Percentiles rank a stretch among this genome's conserved stretches.
Conservation (phyloP, 2,113 vertebrate species). For the Zosterops pallidus region DNA sequence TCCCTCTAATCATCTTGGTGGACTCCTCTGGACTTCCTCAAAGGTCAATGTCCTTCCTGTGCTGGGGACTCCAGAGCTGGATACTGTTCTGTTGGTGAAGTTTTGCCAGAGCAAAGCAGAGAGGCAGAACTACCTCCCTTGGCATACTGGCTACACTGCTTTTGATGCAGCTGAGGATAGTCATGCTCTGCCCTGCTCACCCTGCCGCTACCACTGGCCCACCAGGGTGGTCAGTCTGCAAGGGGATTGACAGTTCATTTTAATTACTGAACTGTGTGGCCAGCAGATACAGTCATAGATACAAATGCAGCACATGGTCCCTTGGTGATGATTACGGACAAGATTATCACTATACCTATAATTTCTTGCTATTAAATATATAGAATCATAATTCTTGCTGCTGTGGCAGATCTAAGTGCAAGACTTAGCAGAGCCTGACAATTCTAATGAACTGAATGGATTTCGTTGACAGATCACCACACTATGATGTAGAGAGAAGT, state of each 20-base stretch:
- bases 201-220: not conserved
- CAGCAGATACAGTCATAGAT: accelerated
- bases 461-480: not conserved
- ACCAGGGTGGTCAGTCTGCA: not conserved
- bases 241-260: not conserved
- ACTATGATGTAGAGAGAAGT: not conserved
- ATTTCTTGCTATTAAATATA: not conserved
- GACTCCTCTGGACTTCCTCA: not conserved
- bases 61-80: not conserved
- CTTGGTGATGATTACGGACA: not conserved
- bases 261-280: not conserved
- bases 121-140: not conserved
- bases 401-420: not conserved
- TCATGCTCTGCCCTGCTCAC: not conserved
- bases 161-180: not conserved
- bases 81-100: not conserved
- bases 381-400: not conserved
- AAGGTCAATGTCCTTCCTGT: not conserved
- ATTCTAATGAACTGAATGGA: not conserved
- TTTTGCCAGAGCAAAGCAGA: not conserved
- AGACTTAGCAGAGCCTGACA: not conserved
- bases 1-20: not conserved
- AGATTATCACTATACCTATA: not conserved
- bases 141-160: not conserved
- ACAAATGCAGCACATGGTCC: not conserved